These are phyloP conservation scores for Lithophane socia DNA, from an alignment of 2,888 invertebrate species.

Conservation along the genomic window DNA sequence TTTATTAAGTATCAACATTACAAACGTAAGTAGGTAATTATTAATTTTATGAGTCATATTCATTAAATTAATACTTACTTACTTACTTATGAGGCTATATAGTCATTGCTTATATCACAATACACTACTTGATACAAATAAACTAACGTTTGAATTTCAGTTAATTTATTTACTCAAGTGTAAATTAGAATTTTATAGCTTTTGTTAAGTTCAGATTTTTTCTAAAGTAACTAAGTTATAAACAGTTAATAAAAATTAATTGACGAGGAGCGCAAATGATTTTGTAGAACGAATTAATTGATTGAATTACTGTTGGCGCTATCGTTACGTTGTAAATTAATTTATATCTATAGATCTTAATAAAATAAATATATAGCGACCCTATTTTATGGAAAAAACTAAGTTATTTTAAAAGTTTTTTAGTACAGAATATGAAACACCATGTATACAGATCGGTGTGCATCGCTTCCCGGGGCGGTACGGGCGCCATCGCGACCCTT, in stretches of 20 bases:
- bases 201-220: background rate
- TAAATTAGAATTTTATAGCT: background rate
- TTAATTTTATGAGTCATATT: constrained; percentile 30
- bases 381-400: background rate
- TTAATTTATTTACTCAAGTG: constrained; percentile 50
- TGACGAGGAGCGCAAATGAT: background rate
- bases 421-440: constrained; percentile 62
- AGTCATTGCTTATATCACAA: background rate
- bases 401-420: background rate
- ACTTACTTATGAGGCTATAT: too few species aligned
- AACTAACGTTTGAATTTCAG: background rate
- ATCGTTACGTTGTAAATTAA: background rate
- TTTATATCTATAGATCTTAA: background rate
- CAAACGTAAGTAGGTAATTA: background rate
- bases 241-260: constrained; percentile 6
- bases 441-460: constrained; percentile 73
- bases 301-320: background rate
- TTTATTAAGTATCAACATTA: background rate
- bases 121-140: background rate
- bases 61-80: background rate
- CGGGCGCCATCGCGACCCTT: constrained; percentile 78
- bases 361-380: background rate
- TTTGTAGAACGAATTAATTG: constrained; percentile 9
- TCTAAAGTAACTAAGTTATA: background rate
- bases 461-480: constrained; percentile 64